Conservation (phyloP, 2,888 invertebrate species). For the Nomada ruficornis region DNA sequence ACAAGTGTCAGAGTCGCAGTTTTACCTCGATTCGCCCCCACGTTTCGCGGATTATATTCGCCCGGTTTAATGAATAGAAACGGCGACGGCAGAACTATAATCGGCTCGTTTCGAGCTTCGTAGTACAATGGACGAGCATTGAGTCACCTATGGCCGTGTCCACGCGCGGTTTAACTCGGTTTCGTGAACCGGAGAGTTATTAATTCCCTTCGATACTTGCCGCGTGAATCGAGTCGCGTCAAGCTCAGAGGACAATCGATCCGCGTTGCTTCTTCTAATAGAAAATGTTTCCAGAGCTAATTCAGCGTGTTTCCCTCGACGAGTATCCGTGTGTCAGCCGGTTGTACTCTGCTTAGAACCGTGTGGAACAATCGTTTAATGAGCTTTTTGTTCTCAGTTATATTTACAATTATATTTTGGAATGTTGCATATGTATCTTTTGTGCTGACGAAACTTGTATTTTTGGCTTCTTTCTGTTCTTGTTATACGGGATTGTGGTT, state of each 20-base stretch:
- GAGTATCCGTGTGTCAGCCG: background rate
- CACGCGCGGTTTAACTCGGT: constrained; percentile 22
- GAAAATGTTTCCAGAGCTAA: constrained; percentile 16
- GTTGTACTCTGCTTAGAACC: background rate
- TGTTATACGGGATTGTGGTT: background rate
- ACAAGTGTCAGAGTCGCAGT: constrained; percentile 3
- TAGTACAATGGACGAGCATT: constrained; percentile 9
- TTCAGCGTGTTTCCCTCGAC: background rate
- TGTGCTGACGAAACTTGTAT: too few species aligned
- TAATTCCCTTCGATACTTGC: constrained; percentile 10
- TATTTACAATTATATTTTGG: too few species aligned
- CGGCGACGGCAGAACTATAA: constrained; percentile 35
- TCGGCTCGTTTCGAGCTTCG: constrained; percentile 17
- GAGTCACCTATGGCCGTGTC: background rate
- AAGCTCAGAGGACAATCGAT: constrained; percentile 16
- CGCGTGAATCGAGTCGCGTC: constrained; percentile 4
- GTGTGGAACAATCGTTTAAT: background rate
- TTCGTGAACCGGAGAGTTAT: constrained; percentile 27
- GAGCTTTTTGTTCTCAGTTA: background rate
- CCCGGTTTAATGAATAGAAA: constrained; percentile 31
- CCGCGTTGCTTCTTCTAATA: constrained; percentile 1
- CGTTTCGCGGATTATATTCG: constrained; percentile 21
- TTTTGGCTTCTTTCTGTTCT: too few species aligned
- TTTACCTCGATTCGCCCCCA: constrained; percentile 10
- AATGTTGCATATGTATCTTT: too few species aligned